A percentile compares a stretch with the other conserved stretches of the same genome.
Conservation (phyloP, 2,888 invertebrate species). For the Eugnorisma glareosa region DNA sequence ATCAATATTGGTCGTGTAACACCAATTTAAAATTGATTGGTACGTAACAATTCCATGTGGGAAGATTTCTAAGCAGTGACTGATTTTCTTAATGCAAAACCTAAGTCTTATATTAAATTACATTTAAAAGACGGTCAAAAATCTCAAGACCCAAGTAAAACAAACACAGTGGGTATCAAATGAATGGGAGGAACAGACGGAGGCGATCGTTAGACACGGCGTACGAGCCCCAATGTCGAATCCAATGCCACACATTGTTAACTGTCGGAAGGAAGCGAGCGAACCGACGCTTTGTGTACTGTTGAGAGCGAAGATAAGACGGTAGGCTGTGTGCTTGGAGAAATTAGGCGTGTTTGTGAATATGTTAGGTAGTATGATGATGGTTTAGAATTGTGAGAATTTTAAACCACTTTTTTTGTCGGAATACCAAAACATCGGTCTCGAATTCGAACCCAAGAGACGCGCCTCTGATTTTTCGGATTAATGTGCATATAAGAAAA, state of each 20-base stretch:
- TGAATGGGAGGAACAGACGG: constrained; percentile 87
- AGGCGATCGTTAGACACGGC: constrained; percentile 86
- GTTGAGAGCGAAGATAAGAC: constrained; percentile 70
- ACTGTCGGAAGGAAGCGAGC: constrained; percentile 86
- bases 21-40: neutral
- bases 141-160: constrained; percentile 68
- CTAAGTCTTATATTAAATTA: neutral
- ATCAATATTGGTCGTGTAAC: neutral
- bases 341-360: constrained; percentile 50
- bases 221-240: constrained; percentile 86
- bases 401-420: too few relatives aligned
- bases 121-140: constrained; percentile 38
- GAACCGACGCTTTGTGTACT: constrained; percentile 80
- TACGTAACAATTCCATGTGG: neutral
- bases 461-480: too few relatives aligned
- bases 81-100: too few relatives aligned
- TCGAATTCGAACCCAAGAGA: too few relatives aligned
- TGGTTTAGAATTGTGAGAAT: neutral
- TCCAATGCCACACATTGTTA: constrained; percentile 89
- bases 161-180: constrained; percentile 75
- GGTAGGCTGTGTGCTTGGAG: constrained; percentile 59
- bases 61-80: neutral
- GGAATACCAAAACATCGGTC: too few relatives aligned
- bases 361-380: neutral
- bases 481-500: too few relatives aligned